A percentile compares a stretch with the other conserved stretches of the same genome.
Conservation (phyloP, 2,113 vertebrate genomes). For the Phalacrocorax pelagicus region DNA sequence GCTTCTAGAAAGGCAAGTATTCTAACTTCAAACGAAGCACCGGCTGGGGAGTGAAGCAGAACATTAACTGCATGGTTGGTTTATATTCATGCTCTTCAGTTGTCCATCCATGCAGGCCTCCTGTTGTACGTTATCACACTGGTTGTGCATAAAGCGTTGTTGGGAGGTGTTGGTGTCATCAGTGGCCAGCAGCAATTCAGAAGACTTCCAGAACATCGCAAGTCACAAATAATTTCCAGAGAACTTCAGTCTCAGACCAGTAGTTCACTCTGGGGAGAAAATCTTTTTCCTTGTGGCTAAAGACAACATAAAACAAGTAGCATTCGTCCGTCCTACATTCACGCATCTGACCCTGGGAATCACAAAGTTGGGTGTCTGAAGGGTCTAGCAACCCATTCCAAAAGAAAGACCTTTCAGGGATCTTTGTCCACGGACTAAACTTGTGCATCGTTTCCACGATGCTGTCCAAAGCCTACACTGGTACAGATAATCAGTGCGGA, state of each 20-base stretch:
- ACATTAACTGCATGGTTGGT: background rate
- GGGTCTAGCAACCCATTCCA: background rate
- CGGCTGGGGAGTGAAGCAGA: background rate
- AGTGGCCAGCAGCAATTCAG: background rate
- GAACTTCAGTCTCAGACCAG: background rate
- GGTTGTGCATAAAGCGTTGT: background rate
- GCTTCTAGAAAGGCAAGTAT: background rate
- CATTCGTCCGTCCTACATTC: background rate
- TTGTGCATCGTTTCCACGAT: background rate
- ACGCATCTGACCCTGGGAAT: background rate
- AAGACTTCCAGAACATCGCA: background rate
- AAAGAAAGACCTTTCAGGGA: background rate
- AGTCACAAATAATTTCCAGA: background rate
- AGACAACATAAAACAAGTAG: background rate
- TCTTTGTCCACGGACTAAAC: background rate
- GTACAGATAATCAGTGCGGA: background rate
- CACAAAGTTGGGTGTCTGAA: background rate
- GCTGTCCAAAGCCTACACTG: background rate
- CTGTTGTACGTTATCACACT: accelerated
- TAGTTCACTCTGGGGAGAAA: background rate
- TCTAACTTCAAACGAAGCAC: background rate
- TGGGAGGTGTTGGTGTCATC: background rate
- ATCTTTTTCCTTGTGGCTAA: background rate
- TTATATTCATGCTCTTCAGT: background rate
- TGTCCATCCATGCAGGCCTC: background rate